Evolutionary conservation across 2,113 vertebrate species (phyloP), one percentile per base, ranked within the genome.

Genomic region (Parus major): DNA sequence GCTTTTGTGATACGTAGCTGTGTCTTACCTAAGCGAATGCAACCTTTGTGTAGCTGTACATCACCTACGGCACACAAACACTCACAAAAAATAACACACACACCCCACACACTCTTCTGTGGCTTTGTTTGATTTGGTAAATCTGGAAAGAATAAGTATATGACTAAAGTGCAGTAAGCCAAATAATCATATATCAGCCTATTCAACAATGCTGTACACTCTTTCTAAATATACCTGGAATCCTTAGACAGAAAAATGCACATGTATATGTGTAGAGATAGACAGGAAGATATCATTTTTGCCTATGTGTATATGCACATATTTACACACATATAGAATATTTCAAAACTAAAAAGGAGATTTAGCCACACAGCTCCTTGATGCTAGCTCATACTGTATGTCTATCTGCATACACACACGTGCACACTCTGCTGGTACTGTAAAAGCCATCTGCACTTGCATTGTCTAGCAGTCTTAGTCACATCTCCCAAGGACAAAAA

Each of bases 341-440:
- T 93, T 93, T 92, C 84, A 80, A 82, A 95, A 87, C 44, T 69
- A 11, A 63, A 56, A 75, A 64, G 79, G 41, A 86, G 42, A 87
- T 92, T 47, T 69, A 85, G 78, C 50, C 84, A 53, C 83, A 71
- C 39, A 85, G 50, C n/a, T 93, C 59, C 69, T 69, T 72, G 59
- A 66, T 55, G 61, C 17, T 73, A 77, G 22, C 47, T 55, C 72
- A 25, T 28, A 6, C n/a, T 87, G 24, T 87, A 35, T 35, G 41
- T 44, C 75, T 90, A 12, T 75, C 92, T 85, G 55, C 70, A 80
- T 36, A 66, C 27, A 79, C 86, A 92, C 73, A 42, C 50, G 90
- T 82, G 65, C 84, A 80, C 41, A 68, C 27, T 27, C 41, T 88
- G 85, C 66, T 88, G 82, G 44, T 50, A 64, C 82, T 93, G 59